These are phyloP conservation scores for Notolabrus celidotus DNA, from an alignment of 2,797 vertebrate genomes.

Conservation along the genomic window DNA sequence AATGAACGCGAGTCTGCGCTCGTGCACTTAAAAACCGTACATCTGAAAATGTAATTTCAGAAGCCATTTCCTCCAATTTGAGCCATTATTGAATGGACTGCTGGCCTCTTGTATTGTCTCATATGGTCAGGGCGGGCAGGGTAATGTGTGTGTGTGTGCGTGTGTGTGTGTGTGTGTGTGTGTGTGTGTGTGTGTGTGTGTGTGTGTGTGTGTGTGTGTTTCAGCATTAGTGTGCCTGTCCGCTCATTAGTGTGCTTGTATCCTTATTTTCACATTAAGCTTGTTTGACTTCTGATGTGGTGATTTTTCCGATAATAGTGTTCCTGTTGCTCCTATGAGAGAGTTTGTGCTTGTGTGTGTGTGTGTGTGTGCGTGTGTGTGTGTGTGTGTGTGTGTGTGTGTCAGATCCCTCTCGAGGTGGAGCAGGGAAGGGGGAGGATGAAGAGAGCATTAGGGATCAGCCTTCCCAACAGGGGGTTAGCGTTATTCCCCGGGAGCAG, in stretches of 20 bases:
- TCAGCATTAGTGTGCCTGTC: conserved; percentile 1
- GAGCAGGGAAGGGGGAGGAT: neutral
- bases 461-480: conserved; percentile 40
- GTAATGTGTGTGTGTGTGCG: conserved; percentile 20
- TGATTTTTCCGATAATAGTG: neutral
- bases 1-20: conserved; percentile 64
- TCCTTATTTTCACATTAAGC: neutral
- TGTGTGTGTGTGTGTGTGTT: conserved; percentile 1
- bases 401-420: conserved; percentile 3
- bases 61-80: conserved; percentile 84
- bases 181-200: conserved; percentile 26
- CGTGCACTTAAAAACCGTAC: conserved; percentile 70
- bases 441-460: conserved; percentile 40
- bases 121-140: conserved; percentile 21
- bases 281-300: conserved; percentile 19
- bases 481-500: conserved; percentile 54
- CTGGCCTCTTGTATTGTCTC: conserved; percentile 49
- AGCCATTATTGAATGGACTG: conserved; percentile 73
- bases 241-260: neutral
- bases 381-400: too few relatives aligned
- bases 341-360: neutral
- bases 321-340: conserved; percentile 21
- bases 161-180: conserved; percentile 10
- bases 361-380: conserved; percentile 3
- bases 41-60: conserved; percentile 81